phyloP scores from a whole-genome alignment of 2,888 invertebrate genomes.

The Drosophila testacea region DNA sequence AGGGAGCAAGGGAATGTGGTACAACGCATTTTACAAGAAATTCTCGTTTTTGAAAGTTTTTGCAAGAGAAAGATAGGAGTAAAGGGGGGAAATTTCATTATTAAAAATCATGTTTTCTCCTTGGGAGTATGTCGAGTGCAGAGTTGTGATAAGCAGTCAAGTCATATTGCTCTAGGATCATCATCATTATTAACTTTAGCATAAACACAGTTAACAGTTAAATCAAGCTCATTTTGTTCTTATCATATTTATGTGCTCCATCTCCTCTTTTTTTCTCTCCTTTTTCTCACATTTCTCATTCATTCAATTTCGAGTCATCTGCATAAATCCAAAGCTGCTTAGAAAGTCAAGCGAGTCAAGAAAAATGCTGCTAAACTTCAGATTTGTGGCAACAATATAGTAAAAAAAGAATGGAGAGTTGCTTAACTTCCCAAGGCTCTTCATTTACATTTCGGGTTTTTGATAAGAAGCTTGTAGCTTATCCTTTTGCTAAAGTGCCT shows the following conservation, averaged over 20 bases:
- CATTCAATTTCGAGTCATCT: slow-evolving; percentile 36
- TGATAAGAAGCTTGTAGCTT: slow-evolving; percentile 10
- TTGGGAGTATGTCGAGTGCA: slow-evolving; percentile 62
- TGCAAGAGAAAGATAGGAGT: not conserved
- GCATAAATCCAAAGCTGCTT: slow-evolving; percentile 58
- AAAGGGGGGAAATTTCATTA: slow-evolving; percentile 60
- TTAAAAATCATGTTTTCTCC: slow-evolving; percentile 56
- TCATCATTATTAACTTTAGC: slow-evolving; percentile 40
- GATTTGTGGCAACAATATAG: slow-evolving; percentile 19
- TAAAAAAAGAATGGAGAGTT: slow-evolving; percentile 1
- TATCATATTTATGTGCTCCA: slow-evolving; percentile 43
- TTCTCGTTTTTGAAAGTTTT: slow-evolving; percentile 53
- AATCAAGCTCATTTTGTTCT: slow-evolving; percentile 53
- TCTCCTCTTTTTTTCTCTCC: not conserved
- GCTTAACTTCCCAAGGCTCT: not conserved
- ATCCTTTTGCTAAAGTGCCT: slow-evolving; percentile 18
- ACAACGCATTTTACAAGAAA: slow-evolving; percentile 54
- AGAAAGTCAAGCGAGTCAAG: slow-evolving; percentile 18
- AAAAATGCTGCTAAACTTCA: slow-evolving; percentile 25
- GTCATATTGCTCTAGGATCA: slow-evolving; percentile 5
- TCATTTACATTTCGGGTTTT: slow-evolving; percentile 26
- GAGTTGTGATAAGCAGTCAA: slow-evolving; percentile 62
- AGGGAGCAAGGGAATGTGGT: not conserved
- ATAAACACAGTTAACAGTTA: slow-evolving; percentile 47
- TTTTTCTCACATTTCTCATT: not conserved